phyloP scores from a whole-genome alignment of 1,140 invertebrate species.

The Ostrea edulis region DNA sequence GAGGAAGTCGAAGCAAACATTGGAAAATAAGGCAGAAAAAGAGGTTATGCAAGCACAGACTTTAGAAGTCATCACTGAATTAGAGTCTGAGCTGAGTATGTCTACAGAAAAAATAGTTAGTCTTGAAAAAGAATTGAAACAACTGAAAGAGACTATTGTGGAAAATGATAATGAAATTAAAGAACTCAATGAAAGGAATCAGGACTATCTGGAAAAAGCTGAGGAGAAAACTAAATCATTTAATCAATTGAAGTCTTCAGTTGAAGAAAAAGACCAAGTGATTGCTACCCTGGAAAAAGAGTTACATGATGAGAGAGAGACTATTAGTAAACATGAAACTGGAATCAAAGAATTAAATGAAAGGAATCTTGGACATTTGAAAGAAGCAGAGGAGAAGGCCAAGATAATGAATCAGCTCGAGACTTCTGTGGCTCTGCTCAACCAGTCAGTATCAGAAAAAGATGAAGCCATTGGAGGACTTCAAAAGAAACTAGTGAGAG shows the following conservation, averaged over 20 bases:
- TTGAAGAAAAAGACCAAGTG: slow-evolving; percentile 46
- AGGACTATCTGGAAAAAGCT: slow-evolving; percentile 54
- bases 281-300: slow-evolving; percentile 57
- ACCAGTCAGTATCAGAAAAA: slow-evolving; percentile 61
- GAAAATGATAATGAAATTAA: slow-evolving; percentile 60
- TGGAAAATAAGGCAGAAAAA: slow-evolving; percentile 46
- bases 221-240: slow-evolving; percentile 52
- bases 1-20: slow-evolving; percentile 47
- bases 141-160: slow-evolving; percentile 42
- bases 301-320: slow-evolving; percentile 41
- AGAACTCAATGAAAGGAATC: slow-evolving; percentile 45
- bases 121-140: slow-evolving; percentile 55
- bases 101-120: slow-evolving; percentile 54
- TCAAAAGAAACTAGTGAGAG: slow-evolving; percentile 56
- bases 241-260: slow-evolving; percentile 54
- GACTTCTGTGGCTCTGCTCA: slow-evolving; percentile 58
- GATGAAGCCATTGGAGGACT: slow-evolving; percentile 62
- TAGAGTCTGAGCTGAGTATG: slow-evolving; percentile 59
- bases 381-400: slow-evolving; percentile 54
- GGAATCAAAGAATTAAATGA: slow-evolving; percentile 65
- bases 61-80: slow-evolving; percentile 59
- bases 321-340: slow-evolving; percentile 59
- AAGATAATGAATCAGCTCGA: slow-evolving; percentile 59
- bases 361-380: slow-evolving; percentile 58
- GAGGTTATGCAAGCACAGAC: slow-evolving; percentile 43